Evolutionary conservation across 2,113 vertebrate species (phyloP), one percentile per base, ranked within the genome.

Genomic region (Pithys albifrons): DNA sequence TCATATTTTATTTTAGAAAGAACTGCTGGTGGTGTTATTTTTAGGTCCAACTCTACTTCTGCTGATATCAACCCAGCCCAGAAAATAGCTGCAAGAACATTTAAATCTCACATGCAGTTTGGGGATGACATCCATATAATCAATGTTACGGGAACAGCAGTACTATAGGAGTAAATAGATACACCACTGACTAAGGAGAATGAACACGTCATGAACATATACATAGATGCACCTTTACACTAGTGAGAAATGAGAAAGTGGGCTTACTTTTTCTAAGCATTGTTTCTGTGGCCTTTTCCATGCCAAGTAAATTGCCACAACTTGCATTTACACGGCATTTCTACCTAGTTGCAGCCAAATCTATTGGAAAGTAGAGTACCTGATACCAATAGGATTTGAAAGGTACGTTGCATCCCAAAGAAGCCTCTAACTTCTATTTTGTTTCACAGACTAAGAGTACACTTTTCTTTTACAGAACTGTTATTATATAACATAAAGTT

Each of bases 401-500:
- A 89, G 25, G 45, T 45, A 58, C 14, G 20, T 91, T 81, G 86
- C 58, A 85, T 35, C 66, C 64, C 65, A 65, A 37, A 74, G 57
- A 89, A 94, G n/a, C 31, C 65, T 84, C 25, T 72, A 61, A 65
- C 77, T 75, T 59, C 48, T 51, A 3, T 39, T 73, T 87, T 91
- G 49, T 75, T 85, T 35, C 3, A 0, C 65, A 82, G 87, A 81
- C 15, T 7, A 64, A 75, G 45, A 85, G 31, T 67, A 78, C 51
- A 76, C 41, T 91, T 96, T 84, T 89, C 79, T 92, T 91, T 91
- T 75, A 82, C 27, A 92, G 83, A 86, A 51, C 66, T 79, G 49
- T 92, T 94, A 93, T 85, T 96, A 92, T 46, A 49, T 89, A 96
- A 87, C 88, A 93, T 52, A 51, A 90, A 52, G 3, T 45, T 87